Evolutionary conservation across 2,797 vertebrate genomes (phyloP), one percentile per base, ranked within the genome.

Genomic region (Coregonus suidteri): DNA sequence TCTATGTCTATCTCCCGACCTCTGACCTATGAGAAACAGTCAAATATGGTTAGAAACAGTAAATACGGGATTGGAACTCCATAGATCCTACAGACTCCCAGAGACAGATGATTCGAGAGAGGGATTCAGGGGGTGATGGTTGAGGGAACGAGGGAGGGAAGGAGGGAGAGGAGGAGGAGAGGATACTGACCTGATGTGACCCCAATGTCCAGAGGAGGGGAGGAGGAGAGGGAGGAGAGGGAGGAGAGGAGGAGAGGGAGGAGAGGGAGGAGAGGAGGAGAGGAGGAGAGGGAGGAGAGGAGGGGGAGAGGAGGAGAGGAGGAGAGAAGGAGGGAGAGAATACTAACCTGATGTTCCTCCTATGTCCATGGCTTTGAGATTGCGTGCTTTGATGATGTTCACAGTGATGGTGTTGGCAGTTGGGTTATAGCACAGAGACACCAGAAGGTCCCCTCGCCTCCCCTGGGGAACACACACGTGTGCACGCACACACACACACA

Each of bases 301-400:
- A 25, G 25, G 25, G 25, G 25, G 25, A 25, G 77, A 73, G 69
- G 4, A 64, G 73, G 84, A 66, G 73, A 54, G 52, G 9, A 59
- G 68, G 9, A 76, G 51, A 79, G 64, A 75, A n/a, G 20, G 20
- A 20, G 20, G 74, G 75, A 79, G 83, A 89, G 84, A 56, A 35
- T 94, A 99, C 59, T 25, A 25, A 62, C 98, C 98, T 95, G 98
- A 99, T 18, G 98, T 99, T 89, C 98, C 98, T 89, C 98, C 98
- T n/a, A 99, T 99, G 92, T 99, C 98, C 98, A 99, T 99, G 96
- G 98, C 98, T 98, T 99, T 99, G 91, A 99, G 96, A 92, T 99
- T 98, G 76, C 98, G 94, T 9, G 96, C 98, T 95, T 99, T 99
- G 93, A 99, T 99, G 93, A 99, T 98, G 91, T 95, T 99, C 90